Evolutionary conservation across 2,113 vertebrate genomes (phyloP).

Genomic region (Tursiops truncatus): DNA sequence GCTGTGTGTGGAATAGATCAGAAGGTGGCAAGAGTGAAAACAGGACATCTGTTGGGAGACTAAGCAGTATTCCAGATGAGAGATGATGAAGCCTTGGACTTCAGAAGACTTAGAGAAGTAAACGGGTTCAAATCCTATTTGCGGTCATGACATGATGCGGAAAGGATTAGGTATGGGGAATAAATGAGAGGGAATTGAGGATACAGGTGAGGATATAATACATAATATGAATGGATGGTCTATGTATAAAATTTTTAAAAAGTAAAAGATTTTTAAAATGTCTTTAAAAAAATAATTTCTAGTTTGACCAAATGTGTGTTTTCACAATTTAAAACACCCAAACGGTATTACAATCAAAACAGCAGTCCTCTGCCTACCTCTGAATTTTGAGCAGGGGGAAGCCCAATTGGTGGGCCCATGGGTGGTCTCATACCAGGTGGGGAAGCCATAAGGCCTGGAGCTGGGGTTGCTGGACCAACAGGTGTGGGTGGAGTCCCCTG

Average conservation of each 20-base stretch:
- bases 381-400: neutral
- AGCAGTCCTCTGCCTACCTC: neutral
- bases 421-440: neutral
- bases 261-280: neutral
- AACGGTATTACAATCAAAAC: neutral
- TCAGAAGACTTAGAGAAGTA: neutral
- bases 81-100: neutral
- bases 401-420: neutral
- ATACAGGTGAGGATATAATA: neutral
- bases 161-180: neutral
- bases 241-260: neutral
- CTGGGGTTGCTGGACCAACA: neutral
- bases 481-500: no score
- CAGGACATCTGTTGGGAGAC: neutral
- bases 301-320: neutral
- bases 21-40: neutral
- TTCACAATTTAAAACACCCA: neutral
- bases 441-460: neutral
- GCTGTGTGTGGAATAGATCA: neutral
- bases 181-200: neutral
- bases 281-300: neutral
- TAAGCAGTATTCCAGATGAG: neutral
- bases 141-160: neutral
- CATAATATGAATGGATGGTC: neutral
- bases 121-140: neutral